A percentile compares a stretch with the other conserved stretches of the same genome.
Evolutionary conservation across 2,797 vertebrate genomes (phyloP).

Genomic region (Astyanax mexicanus): DNA sequence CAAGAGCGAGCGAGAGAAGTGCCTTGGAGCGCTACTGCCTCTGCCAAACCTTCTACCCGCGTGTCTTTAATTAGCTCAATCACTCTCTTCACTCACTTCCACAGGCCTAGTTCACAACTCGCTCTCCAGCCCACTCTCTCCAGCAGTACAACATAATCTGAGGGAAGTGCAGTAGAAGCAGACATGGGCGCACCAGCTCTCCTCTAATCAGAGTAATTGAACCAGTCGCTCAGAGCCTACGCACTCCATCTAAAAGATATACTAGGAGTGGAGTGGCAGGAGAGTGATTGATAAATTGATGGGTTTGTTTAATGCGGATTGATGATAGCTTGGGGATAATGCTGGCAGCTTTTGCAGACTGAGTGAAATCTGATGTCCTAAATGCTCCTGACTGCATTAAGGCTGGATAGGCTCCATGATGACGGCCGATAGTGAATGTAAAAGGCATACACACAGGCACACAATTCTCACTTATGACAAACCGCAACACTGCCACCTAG

Average conservation of each 20-base stretch:
- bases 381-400: conserved; percentile 55
- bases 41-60: conserved; percentile 25
- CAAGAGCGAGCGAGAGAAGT: conserved; percentile 3
- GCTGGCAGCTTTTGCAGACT: conserved; percentile 55
- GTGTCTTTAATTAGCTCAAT: conserved; percentile 75
- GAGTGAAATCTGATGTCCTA: conserved; percentile 60
- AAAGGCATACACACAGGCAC: not conserved
- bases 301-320: conserved; percentile 57
- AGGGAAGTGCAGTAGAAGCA: conserved; percentile 9
- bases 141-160: not conserved
- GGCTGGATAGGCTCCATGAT: conserved; percentile 44
- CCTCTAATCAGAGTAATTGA: conserved; percentile 46
- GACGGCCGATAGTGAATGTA: conserved; percentile 39
- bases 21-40: not conserved
- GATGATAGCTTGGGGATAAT: conserved; percentile 46
- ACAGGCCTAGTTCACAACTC: conserved; percentile 22
- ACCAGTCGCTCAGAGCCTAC: conserved; percentile 31
- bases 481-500: conserved; percentile 61
- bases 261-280: conserved; percentile 40
- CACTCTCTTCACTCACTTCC: conserved; percentile 74
- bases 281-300: conserved; percentile 59
- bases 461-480: not conserved
- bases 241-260: conserved; percentile 49
- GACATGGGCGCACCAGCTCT: conserved; percentile 19
- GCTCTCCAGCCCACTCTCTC: not conserved